Evolutionary conservation across 2,888 invertebrate species (phyloP), one percentile per base, ranked within the genome.

Genomic region (Macaria notata): DNA sequence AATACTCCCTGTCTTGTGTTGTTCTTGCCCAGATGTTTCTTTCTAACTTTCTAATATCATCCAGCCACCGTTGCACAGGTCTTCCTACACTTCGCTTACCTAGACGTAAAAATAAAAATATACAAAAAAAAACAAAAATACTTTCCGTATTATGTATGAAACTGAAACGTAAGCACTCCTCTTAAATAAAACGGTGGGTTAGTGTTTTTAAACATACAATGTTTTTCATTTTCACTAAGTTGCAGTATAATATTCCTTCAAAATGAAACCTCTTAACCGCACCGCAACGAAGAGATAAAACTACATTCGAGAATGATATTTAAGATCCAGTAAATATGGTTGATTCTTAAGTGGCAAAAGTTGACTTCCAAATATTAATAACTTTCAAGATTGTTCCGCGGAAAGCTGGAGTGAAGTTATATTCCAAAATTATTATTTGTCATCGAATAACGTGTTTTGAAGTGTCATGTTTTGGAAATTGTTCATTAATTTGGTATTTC

Each of bases 181-280:
- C 19, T 19, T 19, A 19, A 19, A 19, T 19, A 19, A 19, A 19
- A 19, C 19, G 19, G 19, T 19, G 19, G 19, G 2, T 19, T 19
- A 19, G 19, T 19, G 19, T 19, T 19, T 19, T 19, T 19, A 19
- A 19, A 19, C 2, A 19, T 19, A 19, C 19, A 1, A 19, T 19
- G 19, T 19, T 19, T 19, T 19, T 19, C 19, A 19, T 19, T 2
- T 19, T 19, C 19, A 19, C 19, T 19, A 19, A 19, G 19, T 19
- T 19, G 19, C 19, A 19, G 19, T 19, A n/a, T n/a, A n/a, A n/a
- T n/a, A 70, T 70, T 52, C 61, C 56, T 65, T 62, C 64, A 61
- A 70, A 74, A 73, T 71, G 66, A 69, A 72, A 70, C 65, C 61
- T 63, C 46, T 38, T 56, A 41, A 39, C 46, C 52, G 41, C 46